These are phyloP conservation scores for Fragum fragum DNA, from an alignment of 2,888 invertebrate species.

Conservation along the genomic window DNA sequence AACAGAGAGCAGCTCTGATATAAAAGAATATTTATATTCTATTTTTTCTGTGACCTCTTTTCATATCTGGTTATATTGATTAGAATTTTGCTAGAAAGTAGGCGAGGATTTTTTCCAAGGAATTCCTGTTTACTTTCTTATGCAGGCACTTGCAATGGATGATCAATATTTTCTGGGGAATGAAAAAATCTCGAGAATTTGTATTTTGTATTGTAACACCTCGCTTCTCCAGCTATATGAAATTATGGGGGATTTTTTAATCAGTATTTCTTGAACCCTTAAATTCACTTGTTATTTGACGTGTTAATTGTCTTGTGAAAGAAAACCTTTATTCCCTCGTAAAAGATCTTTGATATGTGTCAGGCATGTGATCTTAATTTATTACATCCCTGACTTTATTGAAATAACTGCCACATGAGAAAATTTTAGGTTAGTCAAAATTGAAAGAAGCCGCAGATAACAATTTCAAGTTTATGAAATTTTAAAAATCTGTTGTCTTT, in stretches of 20 bases:
- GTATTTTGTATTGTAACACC: neutral
- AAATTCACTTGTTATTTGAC: too few relatives aligned
- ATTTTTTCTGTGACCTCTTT: slow-evolving; percentile 10
- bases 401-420: too few relatives aligned
- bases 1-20: neutral
- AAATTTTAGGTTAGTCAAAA: too few relatives aligned
- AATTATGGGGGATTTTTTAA: neutral
- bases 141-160: slow-evolving; percentile 2
- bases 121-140: slow-evolving; percentile 22
- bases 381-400: too few relatives aligned
- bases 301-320: too few relatives aligned
- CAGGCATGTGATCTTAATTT: too few relatives aligned
- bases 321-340: too few relatives aligned
- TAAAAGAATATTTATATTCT: neutral
- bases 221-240: neutral
- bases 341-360: too few relatives aligned
- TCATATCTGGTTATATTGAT: slow-evolving; percentile 6
- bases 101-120: neutral
- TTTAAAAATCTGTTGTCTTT: too few relatives aligned
- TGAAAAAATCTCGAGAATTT: neutral
- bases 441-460: too few relatives aligned
- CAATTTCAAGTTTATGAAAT: too few relatives aligned
- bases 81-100: neutral
- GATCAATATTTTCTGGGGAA: slow-evolving; percentile 26
- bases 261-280: too few relatives aligned